Conservation (phyloP, 2,113 vertebrate genomes). For the Oreotrochilus melanogaster region DNA sequence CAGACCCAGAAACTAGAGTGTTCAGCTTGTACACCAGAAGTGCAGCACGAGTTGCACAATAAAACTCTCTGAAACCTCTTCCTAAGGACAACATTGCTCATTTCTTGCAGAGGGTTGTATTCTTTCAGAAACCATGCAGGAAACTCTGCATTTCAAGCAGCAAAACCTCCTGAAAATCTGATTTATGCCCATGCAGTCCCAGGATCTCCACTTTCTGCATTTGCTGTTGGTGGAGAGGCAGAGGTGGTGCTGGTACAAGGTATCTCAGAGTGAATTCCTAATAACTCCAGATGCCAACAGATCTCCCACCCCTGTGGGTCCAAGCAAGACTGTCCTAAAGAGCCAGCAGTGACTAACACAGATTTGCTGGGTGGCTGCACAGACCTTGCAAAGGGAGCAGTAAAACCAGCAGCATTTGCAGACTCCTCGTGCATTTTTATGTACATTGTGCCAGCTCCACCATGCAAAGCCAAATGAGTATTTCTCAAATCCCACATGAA, state of each 20-base stretch:
- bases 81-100: background rate
- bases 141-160: background rate
- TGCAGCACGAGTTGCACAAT: background rate
- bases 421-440: background rate
- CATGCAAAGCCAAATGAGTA: background rate
- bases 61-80: background rate
- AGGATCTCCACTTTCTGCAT: background rate
- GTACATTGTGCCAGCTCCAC: background rate
- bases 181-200: background rate
- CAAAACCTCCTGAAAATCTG: background rate
- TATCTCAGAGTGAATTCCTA: background rate
- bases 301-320: background rate
- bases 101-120: background rate
- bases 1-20: background rate
- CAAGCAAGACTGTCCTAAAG: background rate
- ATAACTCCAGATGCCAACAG: background rate
- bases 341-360: background rate
- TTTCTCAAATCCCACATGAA: background rate
- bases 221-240: background rate
- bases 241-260: background rate
- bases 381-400: background rate
- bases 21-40: background rate
- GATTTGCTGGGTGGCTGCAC: background rate
- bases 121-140: background rate
- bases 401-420: background rate